Evolutionary conservation across 2,888 invertebrate genomes (phyloP).

Genomic region (Cataglyphis altisquamis): DNA sequence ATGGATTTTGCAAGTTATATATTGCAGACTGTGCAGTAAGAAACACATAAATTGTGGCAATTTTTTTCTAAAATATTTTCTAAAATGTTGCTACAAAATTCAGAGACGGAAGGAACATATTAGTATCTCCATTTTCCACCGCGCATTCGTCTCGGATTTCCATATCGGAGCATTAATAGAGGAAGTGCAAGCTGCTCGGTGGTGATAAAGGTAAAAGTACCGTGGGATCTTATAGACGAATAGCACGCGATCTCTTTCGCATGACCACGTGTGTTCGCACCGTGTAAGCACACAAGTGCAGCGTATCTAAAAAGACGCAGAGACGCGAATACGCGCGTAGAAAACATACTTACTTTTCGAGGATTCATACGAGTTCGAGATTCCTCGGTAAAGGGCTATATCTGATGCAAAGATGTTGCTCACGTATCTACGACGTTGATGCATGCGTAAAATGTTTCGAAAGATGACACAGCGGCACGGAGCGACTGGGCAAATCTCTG

Average conservation of each 20-base stretch:
- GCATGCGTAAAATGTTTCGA: slow-evolving; percentile 52
- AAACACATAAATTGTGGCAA: not conserved
- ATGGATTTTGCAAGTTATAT: not conserved
- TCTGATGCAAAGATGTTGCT: slow-evolving; percentile 44
- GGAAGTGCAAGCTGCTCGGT: slow-evolving; percentile 73
- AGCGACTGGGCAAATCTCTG: slow-evolving; percentile 14
- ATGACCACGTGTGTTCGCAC: slow-evolving; percentile 50
- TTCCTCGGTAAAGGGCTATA: slow-evolving; percentile 15
- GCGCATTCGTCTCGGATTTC: slow-evolving; percentile 66
- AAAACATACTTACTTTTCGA: slow-evolving; percentile 24
- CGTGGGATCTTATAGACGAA: slow-evolving; percentile 69
- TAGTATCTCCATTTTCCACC: slow-evolving; percentile 61
- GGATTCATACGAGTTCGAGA: slow-evolving; percentile 19
- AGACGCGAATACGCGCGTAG: slow-evolving; percentile 27
- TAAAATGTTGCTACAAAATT: slow-evolving; percentile 19
- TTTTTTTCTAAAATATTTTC: not conserved
- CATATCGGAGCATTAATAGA: slow-evolving; percentile 72
- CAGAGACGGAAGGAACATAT: slow-evolving; percentile 40
- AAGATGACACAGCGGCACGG: slow-evolving; percentile 37
- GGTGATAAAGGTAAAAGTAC: slow-evolving; percentile 74
- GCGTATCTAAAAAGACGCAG: not conserved
- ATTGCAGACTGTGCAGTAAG: not conserved
- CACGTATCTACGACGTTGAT: slow-evolving; percentile 41
- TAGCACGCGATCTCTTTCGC: slow-evolving; percentile 70
- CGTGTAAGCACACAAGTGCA: slow-evolving; percentile 10